Conservation (phyloP, 2,113 vertebrate genomes). For the rabbit (Oryctolagus cuniculus) region mOryCun1.1 NC_091432.1:57849001-57849500, state of each 20-base stretch:
- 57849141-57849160: neutral
- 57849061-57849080: neutral
- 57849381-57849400: constrained; percentile 95
- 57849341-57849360: constrained; percentile 58
- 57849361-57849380: constrained; percentile 96
- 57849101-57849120: neutral
- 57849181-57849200: constrained; percentile 89
- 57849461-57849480: constrained; percentile 92
- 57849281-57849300: neutral
- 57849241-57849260: neutral
- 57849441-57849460: constrained; percentile 93
- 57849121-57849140: neutral
- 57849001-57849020: neutral
- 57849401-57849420: constrained; percentile 99
- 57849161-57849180: constrained; percentile 87
- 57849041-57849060: neutral
- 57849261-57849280: neutral
- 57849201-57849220: constrained; percentile 88
- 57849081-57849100: neutral
- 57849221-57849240: constrained; percentile 91
- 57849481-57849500: constrained; percentile 91
- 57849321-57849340: constrained; percentile 90
- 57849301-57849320: constrained; percentile 69
- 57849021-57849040: neutral
- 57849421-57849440: constrained; percentile 97